Percentiles rank a stretch among this genome's conserved stretches.
Evolutionary conservation across 2,888 invertebrate species (phyloP).

Genomic region (Lepidochitona cinerea): DNA sequence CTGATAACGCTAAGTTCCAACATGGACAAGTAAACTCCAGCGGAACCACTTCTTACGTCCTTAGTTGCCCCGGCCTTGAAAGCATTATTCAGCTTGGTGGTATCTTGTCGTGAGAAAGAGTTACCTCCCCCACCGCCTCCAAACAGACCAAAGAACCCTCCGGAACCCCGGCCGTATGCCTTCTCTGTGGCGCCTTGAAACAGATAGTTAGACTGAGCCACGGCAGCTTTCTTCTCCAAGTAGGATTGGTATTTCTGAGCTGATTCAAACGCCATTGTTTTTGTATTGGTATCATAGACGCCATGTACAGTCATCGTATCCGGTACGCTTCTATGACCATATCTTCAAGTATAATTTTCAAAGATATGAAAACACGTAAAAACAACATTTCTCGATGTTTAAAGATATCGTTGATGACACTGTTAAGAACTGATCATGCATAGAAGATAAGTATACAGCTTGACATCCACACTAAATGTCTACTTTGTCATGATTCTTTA

Average conservation of each 20-base stretch:
- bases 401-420: no score
- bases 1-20: constrained; percentile 22
- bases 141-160: background rate
- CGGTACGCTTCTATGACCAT: constrained; percentile 12
- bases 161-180: background rate
- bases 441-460: no score
- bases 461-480: no score
- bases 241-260: constrained; percentile 13
- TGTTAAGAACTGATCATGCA: no score
- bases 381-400: no score
- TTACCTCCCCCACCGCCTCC: background rate
- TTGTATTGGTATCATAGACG: constrained; percentile 22
- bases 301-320: constrained; percentile 25
- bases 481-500: no score
- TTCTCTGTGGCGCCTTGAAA: constrained; percentile 5
- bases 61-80: background rate
- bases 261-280: constrained; percentile 20
- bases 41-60: background rate
- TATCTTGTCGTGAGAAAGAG: background rate
- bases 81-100: background rate
- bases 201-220: constrained; percentile 18
- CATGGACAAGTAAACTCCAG: background rate
- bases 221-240: constrained; percentile 16
- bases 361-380: no score
- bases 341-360: no score